Evolutionary conservation across 2,888 invertebrate species (phyloP).

Genomic region (Branchinecta sandiegonensis): DNA sequence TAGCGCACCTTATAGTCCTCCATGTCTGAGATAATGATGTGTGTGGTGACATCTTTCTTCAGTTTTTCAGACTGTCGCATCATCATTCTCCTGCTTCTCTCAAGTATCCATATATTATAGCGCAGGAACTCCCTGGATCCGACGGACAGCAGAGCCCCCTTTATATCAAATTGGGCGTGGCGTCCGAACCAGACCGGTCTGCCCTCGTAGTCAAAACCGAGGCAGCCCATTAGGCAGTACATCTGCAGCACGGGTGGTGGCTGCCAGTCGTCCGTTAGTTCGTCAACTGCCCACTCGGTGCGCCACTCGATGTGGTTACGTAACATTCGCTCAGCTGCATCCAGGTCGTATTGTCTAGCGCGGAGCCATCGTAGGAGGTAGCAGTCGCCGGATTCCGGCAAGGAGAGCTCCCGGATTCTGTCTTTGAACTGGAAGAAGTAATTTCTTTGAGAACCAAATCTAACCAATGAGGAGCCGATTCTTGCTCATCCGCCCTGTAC

Average conservation of each 20-base stretch:
- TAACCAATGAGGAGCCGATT: no score
- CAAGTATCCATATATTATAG: not conserved
- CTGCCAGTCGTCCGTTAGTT: conserved; percentile 10
- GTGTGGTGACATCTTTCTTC: not conserved
- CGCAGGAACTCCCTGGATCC: not conserved
- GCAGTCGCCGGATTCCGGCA: not conserved
- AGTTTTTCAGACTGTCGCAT: not conserved
- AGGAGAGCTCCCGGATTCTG: not conserved
- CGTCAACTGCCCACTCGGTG: not conserved
- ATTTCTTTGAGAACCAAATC: no score
- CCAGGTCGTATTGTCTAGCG: not conserved
- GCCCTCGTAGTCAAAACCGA: conserved; percentile 9
- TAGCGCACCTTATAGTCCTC: not conserved
- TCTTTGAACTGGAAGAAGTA: not conserved
- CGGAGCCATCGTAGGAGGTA: conserved; percentile 6
- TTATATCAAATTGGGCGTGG: not conserved
- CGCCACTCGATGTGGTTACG: conserved; percentile 12
- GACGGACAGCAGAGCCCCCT: not conserved
- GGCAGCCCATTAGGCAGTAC: not conserved
- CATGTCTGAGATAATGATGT: not conserved
- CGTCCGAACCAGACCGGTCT: not conserved
- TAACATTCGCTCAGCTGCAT: not conserved
- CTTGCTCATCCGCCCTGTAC: no score
- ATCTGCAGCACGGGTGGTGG: not conserved
- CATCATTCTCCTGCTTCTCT: not conserved